These are phyloP conservation scores for Tachycineta bicolor DNA, from an alignment of 2,113 vertebrate species.

Conservation along the genomic window DNA sequence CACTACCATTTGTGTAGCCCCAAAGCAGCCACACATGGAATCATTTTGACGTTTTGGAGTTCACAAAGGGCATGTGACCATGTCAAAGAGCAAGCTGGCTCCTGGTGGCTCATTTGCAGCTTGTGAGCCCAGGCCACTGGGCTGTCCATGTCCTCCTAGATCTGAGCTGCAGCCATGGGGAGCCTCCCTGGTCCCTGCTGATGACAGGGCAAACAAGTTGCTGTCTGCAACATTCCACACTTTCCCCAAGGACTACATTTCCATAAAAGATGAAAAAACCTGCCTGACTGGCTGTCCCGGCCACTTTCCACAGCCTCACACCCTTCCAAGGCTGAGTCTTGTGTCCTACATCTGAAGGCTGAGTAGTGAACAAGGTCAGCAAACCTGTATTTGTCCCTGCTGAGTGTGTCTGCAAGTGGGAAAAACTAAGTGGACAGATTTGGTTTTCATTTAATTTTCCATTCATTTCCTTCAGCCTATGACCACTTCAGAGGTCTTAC, in stretches of 20 bases:
- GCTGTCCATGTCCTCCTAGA: background rate
- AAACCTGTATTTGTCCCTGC: background rate
- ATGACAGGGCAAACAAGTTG: background rate
- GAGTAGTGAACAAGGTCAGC: background rate
- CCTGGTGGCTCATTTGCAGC: background rate
- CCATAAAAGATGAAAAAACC: slow-evolving; percentile 32
- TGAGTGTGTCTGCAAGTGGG: background rate
- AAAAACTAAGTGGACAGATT: background rate
- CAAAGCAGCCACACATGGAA: background rate
- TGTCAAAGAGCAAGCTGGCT: background rate
- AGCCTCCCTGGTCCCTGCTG: background rate
- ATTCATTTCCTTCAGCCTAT: background rate
- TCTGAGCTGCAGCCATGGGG: background rate
- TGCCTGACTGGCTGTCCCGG: background rate
- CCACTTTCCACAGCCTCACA: background rate
- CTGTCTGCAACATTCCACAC: background rate
- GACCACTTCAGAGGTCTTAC: background rate
- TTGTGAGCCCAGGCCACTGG: background rate
- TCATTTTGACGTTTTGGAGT: background rate
- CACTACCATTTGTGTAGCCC: background rate
- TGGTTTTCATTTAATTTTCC: background rate
- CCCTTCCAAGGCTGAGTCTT: background rate
- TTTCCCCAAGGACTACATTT: background rate
- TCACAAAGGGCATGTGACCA: background rate
- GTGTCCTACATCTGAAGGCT: slow-evolving; percentile 7